phyloP scores from a whole-genome alignment of 2,113 vertebrate species.

The Lycocorax pyrrhopterus region DNA sequence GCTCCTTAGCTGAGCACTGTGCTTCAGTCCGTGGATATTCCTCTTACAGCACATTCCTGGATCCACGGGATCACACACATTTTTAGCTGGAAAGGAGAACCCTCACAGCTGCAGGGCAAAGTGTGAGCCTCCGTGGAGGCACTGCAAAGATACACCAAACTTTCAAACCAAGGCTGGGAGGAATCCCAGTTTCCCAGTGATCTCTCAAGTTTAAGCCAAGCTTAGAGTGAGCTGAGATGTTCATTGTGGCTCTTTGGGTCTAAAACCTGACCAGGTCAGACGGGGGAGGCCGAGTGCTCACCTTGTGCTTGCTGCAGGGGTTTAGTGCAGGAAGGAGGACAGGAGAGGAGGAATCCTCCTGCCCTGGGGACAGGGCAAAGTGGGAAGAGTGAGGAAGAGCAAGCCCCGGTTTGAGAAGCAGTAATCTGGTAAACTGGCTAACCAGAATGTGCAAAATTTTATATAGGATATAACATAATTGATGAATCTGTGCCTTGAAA shows the following conservation, averaged over 20 bases:
- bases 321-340: background rate
- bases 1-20: background rate
- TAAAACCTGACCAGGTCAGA: background rate
- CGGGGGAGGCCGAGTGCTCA: background rate
- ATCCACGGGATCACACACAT: background rate
- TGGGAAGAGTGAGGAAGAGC: background rate
- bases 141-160: background rate
- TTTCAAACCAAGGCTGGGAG: background rate
- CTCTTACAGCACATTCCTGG: background rate
- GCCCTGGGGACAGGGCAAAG: no score
- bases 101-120: background rate
- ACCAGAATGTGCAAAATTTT: background rate
- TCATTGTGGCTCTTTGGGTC: background rate
- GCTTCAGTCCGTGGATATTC: background rate
- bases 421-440: background rate
- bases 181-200: background rate
- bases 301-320: background rate
- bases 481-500: background rate
- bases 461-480: accelerated
- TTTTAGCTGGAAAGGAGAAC: background rate
- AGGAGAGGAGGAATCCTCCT: background rate
- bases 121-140: background rate
- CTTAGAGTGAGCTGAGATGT: background rate
- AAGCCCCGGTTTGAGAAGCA: background rate
- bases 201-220: background rate